phyloP scores from a whole-genome alignment of 2,113 vertebrate genomes.

The Neopipo cinnamomea region DNA sequence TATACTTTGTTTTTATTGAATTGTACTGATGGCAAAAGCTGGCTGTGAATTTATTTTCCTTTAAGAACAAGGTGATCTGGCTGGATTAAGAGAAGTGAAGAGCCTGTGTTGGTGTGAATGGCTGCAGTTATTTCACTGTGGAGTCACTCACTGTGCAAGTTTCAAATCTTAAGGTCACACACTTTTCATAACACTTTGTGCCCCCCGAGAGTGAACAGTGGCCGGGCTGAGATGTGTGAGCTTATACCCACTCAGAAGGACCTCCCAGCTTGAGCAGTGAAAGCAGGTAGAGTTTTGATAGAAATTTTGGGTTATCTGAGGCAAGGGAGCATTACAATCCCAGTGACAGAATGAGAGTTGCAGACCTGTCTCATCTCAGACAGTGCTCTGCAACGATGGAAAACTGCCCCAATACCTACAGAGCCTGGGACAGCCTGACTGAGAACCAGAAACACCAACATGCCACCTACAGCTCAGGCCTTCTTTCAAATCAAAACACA shows the following conservation, averaged over 20 bases:
- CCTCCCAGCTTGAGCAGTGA: background rate
- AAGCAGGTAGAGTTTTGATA: background rate
- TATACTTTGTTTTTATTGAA: constrained; percentile 40
- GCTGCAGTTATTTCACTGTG: constrained; percentile 40
- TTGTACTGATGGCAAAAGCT: constrained; percentile 54
- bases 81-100: background rate
- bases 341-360: background rate
- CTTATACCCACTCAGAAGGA: background rate
- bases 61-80: background rate
- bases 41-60: constrained; percentile 52
- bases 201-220: background rate
- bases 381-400: background rate
- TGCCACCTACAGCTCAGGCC: background rate
- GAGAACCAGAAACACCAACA: background rate
- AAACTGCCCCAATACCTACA: background rate
- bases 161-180: background rate
- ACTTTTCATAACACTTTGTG: background rate
- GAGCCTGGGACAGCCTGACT: background rate
- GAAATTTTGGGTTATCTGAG: background rate
- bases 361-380: too few relatives aligned
- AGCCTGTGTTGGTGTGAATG: constrained; percentile 21
- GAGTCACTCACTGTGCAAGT: constrained; percentile 6
- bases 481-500: background rate
- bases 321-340: background rate
- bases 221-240: background rate